Conservation (phyloP, 2,113 vertebrate species). For the Microcebus lehilahytsara region DNA sequence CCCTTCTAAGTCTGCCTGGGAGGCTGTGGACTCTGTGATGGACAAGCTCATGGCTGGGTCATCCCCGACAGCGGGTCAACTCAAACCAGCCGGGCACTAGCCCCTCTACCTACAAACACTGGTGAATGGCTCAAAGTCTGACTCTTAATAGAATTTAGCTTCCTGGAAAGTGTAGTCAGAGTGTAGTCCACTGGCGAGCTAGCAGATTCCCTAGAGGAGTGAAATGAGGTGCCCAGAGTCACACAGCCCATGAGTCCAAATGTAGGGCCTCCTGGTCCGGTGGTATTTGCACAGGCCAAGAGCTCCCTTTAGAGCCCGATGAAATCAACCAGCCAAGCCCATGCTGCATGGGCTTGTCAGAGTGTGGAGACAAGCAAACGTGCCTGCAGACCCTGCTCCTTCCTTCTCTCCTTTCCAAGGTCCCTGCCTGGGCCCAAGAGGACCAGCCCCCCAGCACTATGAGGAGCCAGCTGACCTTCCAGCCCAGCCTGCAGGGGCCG, state of each 20-base stretch:
- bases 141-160: background rate
- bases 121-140: background rate
- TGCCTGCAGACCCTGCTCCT: too few species aligned
- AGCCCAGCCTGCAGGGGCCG: too few species aligned
- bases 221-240: background rate
- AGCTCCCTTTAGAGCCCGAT: background rate
- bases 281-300: rapidly evolving
- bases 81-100: background rate
- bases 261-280: background rate
- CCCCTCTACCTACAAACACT: background rate
- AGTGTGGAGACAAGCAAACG: rapidly evolving
- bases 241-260: background rate
- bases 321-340: background rate
- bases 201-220: background rate
- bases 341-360: rapidly evolving
- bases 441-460: background rate
- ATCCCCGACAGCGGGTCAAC: background rate
- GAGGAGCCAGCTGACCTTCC: background rate
- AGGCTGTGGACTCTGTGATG: background rate
- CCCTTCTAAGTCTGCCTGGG: background rate
- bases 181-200: background rate
- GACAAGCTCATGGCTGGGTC: background rate
- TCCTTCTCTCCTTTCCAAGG: background rate
- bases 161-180: background rate
- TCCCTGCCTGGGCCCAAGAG: background rate